A percentile compares a stretch with the other conserved stretches of the same genome.
phyloP scores from a whole-genome alignment of 1,140 invertebrate genomes.

The Homarus americanus region DNA sequence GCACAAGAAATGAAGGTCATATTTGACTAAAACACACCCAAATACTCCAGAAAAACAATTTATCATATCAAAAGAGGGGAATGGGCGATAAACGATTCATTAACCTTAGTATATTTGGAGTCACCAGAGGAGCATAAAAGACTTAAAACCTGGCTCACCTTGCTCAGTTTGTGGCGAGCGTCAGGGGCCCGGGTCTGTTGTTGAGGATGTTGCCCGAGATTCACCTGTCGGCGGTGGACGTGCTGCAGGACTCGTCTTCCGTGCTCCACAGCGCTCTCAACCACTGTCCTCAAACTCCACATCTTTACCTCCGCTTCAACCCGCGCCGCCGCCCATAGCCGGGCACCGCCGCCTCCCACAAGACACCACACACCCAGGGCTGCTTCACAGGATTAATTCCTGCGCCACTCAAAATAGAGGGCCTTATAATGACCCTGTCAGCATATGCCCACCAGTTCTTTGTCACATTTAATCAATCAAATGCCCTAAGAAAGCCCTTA shows the following conservation, averaged over 20 bases:
- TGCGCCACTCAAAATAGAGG: too few species aligned
- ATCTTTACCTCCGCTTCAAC: constrained; percentile 52
- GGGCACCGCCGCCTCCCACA: constrained; percentile 21
- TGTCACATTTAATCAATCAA: too few species aligned
- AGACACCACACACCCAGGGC: background rate
- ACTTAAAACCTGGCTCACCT: background rate
- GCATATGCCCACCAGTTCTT: too few species aligned
- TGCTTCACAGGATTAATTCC: too few species aligned
- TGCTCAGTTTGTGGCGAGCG: constrained; percentile 61
- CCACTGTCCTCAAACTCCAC: constrained; percentile 59
- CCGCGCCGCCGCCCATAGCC: constrained; percentile 66
- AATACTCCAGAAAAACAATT: background rate
- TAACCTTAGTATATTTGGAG: background rate
- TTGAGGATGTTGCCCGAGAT: background rate
- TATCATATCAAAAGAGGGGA: background rate
- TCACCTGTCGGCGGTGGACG: background rate
- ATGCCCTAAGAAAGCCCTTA: too few species aligned
- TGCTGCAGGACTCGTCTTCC: constrained; percentile 52
- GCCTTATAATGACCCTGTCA: too few species aligned
- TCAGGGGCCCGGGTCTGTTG: background rate
- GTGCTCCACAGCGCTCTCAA: constrained; percentile 62
- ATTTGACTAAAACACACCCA: background rate
- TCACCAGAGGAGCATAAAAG: background rate
- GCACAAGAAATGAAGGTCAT: too few species aligned
- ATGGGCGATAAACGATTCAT: background rate